phyloP scores from a whole-genome alignment of 2,888 invertebrate genomes.

The Megalurothrips usitatus region DNA sequence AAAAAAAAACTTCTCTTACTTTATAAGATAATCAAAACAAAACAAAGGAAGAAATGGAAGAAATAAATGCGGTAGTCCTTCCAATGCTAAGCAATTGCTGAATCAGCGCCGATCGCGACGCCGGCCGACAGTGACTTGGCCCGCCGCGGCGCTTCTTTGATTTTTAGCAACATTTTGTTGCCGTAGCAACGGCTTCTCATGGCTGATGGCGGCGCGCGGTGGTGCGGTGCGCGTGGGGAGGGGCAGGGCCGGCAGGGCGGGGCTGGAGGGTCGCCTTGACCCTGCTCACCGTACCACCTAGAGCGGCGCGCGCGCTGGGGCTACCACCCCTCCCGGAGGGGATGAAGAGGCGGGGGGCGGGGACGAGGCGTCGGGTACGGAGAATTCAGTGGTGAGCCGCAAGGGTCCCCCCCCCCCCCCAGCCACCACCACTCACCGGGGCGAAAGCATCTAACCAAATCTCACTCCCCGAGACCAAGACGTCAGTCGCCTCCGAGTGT shows the following conservation, averaged over 20 bases:
- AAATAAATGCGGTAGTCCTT: too few species aligned
- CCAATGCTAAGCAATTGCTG: too few species aligned
- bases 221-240: not conserved
- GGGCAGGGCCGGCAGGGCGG: not conserved
- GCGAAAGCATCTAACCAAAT: constrained; percentile 10
- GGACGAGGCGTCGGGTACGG: not conserved
- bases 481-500: not conserved
- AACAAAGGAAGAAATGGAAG: too few species aligned
- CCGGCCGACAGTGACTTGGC: too few species aligned
- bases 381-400: not conserved
- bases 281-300: not conserved
- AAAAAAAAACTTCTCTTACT: too few species aligned
- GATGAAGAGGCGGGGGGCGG: not conserved
- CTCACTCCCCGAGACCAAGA: not conserved
- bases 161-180: too few species aligned
- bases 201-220: too few species aligned
- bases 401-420: not conserved
- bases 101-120: too few species aligned
- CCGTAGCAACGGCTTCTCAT: too few species aligned
- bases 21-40: too few species aligned
- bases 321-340: not conserved
- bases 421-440: not conserved
- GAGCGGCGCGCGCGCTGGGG: not conserved
- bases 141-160: too few species aligned
- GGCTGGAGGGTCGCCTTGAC: not conserved